Percentiles rank a stretch among this genome's conserved stretches.
phyloP scores from a whole-genome alignment of 2,797 vertebrate genomes.

The Danio tinwini region DNA sequence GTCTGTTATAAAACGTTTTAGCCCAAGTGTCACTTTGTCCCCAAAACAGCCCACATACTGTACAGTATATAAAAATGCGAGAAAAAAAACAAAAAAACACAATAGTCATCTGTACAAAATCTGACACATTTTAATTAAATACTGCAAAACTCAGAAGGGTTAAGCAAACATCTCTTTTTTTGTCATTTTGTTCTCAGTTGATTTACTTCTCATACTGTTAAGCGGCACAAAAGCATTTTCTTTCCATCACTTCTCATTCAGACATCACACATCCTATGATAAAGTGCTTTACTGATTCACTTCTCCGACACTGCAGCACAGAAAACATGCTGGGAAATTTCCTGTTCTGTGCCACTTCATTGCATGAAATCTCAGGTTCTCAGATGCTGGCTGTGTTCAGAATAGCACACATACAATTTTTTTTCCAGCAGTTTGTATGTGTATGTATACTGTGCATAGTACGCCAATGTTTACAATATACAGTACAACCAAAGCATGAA shows the following conservation, averaged over 20 bases:
- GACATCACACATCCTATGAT: slow-evolving; percentile 69
- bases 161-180: slow-evolving; percentile 57
- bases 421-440: background rate
- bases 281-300: slow-evolving; percentile 76
- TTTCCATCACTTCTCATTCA: slow-evolving; percentile 63
- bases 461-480: background rate
- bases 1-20: too few species aligned
- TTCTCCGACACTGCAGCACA: slow-evolving; percentile 62
- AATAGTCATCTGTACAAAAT: slow-evolving; percentile 65
- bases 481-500: background rate
- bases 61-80: slow-evolving; percentile 42
- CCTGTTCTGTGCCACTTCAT: background rate
- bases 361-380: slow-evolving; percentile 21
- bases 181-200: slow-evolving; percentile 65
- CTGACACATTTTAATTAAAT: slow-evolving; percentile 73
- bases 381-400: background rate
- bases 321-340: slow-evolving; percentile 14
- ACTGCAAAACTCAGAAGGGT: slow-evolving; percentile 63
- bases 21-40: too few species aligned
- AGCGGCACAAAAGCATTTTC: slow-evolving; percentile 70
- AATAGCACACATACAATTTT: background rate
- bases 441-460: background rate
- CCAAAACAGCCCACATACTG: too few species aligned
- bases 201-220: slow-evolving; percentile 67
- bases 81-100: slow-evolving; percentile 43